phyloP scores from a whole-genome alignment of 92 coral and sea anemone species.

The Umimayanthus chanpuru region DNA sequence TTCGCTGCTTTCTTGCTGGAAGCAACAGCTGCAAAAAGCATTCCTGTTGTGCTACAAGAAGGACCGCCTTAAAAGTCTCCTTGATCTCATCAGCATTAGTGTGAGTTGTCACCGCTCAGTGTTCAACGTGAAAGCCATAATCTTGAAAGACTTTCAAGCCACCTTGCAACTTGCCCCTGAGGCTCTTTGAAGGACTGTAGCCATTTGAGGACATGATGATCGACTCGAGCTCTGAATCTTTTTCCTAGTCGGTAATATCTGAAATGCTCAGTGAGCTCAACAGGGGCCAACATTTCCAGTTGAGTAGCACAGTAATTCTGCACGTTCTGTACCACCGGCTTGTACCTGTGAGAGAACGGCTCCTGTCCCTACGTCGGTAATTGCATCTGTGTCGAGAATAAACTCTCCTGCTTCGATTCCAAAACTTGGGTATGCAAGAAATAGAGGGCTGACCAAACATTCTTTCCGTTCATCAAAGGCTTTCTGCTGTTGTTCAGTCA shows the following conservation, averaged over 20 bases:
- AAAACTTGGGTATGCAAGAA: slow-evolving; percentile 58
- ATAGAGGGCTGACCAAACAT: too few species aligned
- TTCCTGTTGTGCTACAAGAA: not conserved
- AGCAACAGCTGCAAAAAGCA: too few species aligned
- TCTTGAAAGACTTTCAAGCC: slow-evolving; percentile 19
- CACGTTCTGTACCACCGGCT: slow-evolving; percentile 47
- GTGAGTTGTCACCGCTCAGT: slow-evolving; percentile 19
- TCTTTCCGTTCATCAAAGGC: too few species aligned
- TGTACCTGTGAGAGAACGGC: slow-evolving; percentile 40
- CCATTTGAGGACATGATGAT: slow-evolving; percentile 47
- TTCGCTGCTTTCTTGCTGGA: not conserved
- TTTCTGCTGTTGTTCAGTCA: slow-evolving; percentile 12
- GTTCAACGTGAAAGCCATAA: slow-evolving; percentile 30
- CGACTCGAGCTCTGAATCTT: slow-evolving; percentile 23
- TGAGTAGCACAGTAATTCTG: slow-evolving; percentile 48
- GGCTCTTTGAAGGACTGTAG: slow-evolving; percentile 40
- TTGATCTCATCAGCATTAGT: not conserved
- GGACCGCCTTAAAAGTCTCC: not conserved
- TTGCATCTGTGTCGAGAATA: too few species aligned
- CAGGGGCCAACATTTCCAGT: slow-evolving; percentile 21
- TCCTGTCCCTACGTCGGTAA: too few species aligned
- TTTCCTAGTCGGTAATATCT: slow-evolving; percentile 36
- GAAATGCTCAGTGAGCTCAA: slow-evolving; percentile 45
- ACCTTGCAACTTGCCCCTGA: slow-evolving; percentile 42
- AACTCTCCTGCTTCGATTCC: too few species aligned